Evolutionary conservation across 2,797 vertebrate species (phyloP), one percentile per base, ranked within the genome.

Genomic region (Scolopax rusticola): DNA sequence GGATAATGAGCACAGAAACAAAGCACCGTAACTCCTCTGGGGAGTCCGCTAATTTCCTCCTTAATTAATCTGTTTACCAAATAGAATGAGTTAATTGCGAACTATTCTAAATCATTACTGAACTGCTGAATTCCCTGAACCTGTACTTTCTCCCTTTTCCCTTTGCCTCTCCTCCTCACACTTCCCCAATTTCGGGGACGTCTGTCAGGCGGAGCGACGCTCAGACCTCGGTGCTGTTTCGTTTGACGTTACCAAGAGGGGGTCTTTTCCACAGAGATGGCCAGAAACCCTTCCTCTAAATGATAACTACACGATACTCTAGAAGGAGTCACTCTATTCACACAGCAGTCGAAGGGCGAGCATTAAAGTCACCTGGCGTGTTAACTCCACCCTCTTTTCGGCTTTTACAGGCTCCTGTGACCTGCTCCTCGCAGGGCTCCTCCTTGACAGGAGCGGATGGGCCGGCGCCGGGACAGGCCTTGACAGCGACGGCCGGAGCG

Each of bases 221-320:
- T 20, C 12, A 0, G 5, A 1, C 1, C 32, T 8, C 5, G 0
- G 25, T 3, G 36, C 27, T 17, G 6, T 21, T 21, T 1, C 3
- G 3, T 2, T 15, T 10, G 17, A 4, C 9, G 7, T 12, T 5
- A 11, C 2, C 4, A 11, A 4, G 3, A 11, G 13, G 0, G 16
- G 14, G 13, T 1, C 33, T 63, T 18, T 15, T 4, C 38, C 25
- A 19, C 5, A 2, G 17, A 40, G 36, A 8, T 0, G 60, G 32
- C 10, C 38, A 9, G 64, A 74, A 36, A 15, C 32, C 33, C 45
- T 43, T 6, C 11, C 15, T 20, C 19, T 18, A 4, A 14, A 11
- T 0, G 16, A 16, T 3, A 11, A 8, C 13, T 2, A 48, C 27
- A 21, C 9, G 30, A 47, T 3, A 20, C 14, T 48, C 11, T 0